Base-by-base conservation (phyloP, 1,140 invertebrate species). In the Anoplophora glabripennis region DNA sequence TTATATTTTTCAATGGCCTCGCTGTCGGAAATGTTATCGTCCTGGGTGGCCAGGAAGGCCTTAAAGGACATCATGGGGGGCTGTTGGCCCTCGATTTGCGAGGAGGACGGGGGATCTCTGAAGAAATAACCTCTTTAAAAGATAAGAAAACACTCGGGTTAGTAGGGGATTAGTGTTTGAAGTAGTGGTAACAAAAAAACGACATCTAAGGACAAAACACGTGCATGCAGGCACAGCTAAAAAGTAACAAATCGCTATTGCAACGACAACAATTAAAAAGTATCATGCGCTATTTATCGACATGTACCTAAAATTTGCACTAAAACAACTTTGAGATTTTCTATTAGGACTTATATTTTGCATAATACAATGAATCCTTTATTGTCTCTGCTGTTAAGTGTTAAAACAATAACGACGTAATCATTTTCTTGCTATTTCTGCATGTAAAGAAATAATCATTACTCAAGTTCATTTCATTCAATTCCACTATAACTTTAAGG, bases 51-150 rank as follows among this genome's bases (percentile, higher is more conserved):
- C 14, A 99, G 81, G 77, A 98, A 99, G 58, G 94, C 91, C 78
- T 99, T 99, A 74, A 99, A 96, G 0, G 93, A 90, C 85, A 99
- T 89, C 91, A 99, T 96, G 0, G 93, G 88, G 3, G 95, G 91
- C 69, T 96, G 93, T 0, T 88, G 89, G 70, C 88, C 86, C 44
- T 72, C 69, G 8, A 45, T 48, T 35, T 64, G 61, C 28, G 61
- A 37, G 7, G 53, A 37, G 4, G 62, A 8, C 17, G 61, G 21
- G 21, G 69, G 66, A 64, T 72, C 70, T 72, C 69, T 71, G 68
- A 68, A 72, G 67, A 73, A 73, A 71, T 72, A 72, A 70, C 59
- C 41, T 53, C 63, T 57, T 65, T 61, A 53, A 65, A 65, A 63
- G 59, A 47, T 59, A 42, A 48, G 49, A 46, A 54, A 55, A 49